Percentiles rank a stretch among this genome's conserved stretches.
Evolutionary conservation across 2,113 vertebrate genomes (phyloP).

Genomic region (Engraulis encrasicolus): DNA sequence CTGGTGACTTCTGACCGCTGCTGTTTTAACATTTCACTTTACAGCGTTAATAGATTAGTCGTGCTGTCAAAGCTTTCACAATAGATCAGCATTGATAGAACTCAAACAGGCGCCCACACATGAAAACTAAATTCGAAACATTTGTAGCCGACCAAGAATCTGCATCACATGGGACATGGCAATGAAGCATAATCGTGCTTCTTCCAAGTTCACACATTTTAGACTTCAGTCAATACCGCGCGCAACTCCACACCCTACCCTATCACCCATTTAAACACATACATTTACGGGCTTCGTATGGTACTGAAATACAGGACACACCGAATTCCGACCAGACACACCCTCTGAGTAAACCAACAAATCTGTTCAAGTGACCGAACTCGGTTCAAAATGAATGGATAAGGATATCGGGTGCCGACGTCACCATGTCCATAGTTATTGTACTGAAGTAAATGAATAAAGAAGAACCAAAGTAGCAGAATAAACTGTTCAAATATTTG

Average conservation of each 20-base stretch:
- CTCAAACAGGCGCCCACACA: background rate
- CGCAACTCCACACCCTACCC: background rate
- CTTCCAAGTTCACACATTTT: slow-evolving; percentile 5
- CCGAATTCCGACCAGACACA: slow-evolving; percentile 68
- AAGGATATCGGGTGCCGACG: background rate
- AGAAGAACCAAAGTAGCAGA: background rate
- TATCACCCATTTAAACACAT: background rate
- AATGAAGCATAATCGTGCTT: background rate
- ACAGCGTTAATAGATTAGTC: background rate
- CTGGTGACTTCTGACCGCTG: background rate
- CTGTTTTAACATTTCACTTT: background rate
- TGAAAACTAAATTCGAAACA: background rate
- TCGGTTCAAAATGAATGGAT: slow-evolving; percentile 40
- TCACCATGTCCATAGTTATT: slow-evolving; percentile 1
- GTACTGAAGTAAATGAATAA: background rate
- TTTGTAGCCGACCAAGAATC: slow-evolving; percentile 4
- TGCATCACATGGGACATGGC: background rate
- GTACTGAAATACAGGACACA: background rate
- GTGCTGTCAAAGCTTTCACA: background rate
- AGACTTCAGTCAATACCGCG: background rate
- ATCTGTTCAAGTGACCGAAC: slow-evolving; percentile 31
- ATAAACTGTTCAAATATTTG: background rate
- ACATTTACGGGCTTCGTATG: background rate
- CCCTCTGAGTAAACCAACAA: slow-evolving; percentile 67
- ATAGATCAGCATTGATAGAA: background rate